Evolutionary conservation across 1,140 invertebrate species (phyloP), one percentile per base, ranked within the genome.

Genomic region (Drosophila kikkawai): DNA sequence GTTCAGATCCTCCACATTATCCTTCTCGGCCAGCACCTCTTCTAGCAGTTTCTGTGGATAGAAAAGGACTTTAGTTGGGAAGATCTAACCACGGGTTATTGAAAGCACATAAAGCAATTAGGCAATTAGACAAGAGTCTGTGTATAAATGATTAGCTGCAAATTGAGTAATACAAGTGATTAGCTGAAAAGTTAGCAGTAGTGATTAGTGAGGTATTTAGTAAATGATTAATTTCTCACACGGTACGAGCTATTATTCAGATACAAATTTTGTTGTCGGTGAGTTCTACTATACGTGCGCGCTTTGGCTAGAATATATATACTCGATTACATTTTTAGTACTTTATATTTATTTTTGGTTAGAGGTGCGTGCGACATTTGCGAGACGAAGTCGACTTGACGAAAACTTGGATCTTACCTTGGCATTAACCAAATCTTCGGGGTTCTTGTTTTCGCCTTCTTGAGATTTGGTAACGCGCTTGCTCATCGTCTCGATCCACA

Each of bases 1-100:
- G 85, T 97, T 97, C 7, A 98, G 92, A 85, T 97, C 96, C 94
- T 98, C 97, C 58, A 98, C 93, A 34, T 95, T 93, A 15, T 95
- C 94, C 93, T 98, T 97, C 60, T 97, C 95, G 48, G 94, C 94
- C 39, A 96, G 91, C n/a, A 97, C 96, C 93, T 98, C 96, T 22
- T 95, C 94, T 5, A 97, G 93, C 2, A 98, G 93, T 85, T 94
- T 94, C 93, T 95, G 13, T 0, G 44, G 26, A 15, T 7, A 75
- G 45, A 91, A 88, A 83, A 13, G n/a, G 4, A 3, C 8, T 13
- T 80, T 68, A 78, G 50, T 84, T 8, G 15, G 9, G 0, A 12
- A 9, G 0, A 60, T 59, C 11, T 7, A 44, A 41, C 22, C 15
- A 3, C 1, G 1, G 4, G 5, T 15, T n/a, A 45, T 12, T 48